These are phyloP conservation scores for Gandaritis pyraliata DNA, from an alignment of 2,888 invertebrate species.

Conservation along the genomic window DNA sequence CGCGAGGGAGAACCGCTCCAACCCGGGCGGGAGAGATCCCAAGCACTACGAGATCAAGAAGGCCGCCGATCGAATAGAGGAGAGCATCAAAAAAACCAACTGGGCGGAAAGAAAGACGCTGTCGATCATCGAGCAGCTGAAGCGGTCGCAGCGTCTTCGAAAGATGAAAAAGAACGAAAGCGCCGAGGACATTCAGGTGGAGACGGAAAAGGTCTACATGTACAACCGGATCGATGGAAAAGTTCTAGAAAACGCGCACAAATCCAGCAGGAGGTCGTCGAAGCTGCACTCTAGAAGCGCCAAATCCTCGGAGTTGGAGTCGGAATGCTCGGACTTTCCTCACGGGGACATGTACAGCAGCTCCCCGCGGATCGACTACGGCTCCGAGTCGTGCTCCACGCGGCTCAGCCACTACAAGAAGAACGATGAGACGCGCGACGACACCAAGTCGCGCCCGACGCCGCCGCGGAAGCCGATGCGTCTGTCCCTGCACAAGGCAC, in stretches of 20 bases:
- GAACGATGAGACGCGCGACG: slow-evolving; percentile 56
- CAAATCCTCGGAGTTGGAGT: slow-evolving; percentile 91
- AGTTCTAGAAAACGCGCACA: slow-evolving; percentile 81
- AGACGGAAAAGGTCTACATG: slow-evolving; percentile 76
- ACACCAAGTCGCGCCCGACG: slow-evolving; percentile 86
- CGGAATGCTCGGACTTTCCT: slow-evolving; percentile 86
- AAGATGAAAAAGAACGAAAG: slow-evolving; percentile 74
- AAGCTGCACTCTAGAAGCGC: slow-evolving; percentile 85
- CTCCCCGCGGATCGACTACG: slow-evolving; percentile 80
- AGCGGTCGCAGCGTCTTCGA: slow-evolving; percentile 73
- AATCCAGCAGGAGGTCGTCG: slow-evolving; percentile 77
- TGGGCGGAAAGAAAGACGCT: slow-evolving; percentile 79
- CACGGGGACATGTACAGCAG: slow-evolving; percentile 74
- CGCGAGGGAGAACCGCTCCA: slow-evolving; percentile 58
- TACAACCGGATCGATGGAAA: slow-evolving; percentile 80
- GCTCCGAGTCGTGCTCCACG: slow-evolving; percentile 82
- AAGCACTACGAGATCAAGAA: slow-evolving; percentile 69
- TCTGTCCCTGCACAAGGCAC: slow-evolving; percentile 92
- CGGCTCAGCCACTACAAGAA: slow-evolving; percentile 73
- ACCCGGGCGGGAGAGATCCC: slow-evolving; percentile 50
- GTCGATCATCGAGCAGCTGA: slow-evolving; percentile 77
- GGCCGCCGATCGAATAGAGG: slow-evolving; percentile 73
- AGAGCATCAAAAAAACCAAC: slow-evolving; percentile 79
- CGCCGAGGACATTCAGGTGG: slow-evolving; percentile 77
- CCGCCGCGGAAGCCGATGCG: slow-evolving; percentile 94